A percentile compares a stretch with the other conserved stretches of the same genome.
phyloP scores from a whole-genome alignment of 1,140 invertebrate genomes.

The Vollenhovia emeryi region DNA sequence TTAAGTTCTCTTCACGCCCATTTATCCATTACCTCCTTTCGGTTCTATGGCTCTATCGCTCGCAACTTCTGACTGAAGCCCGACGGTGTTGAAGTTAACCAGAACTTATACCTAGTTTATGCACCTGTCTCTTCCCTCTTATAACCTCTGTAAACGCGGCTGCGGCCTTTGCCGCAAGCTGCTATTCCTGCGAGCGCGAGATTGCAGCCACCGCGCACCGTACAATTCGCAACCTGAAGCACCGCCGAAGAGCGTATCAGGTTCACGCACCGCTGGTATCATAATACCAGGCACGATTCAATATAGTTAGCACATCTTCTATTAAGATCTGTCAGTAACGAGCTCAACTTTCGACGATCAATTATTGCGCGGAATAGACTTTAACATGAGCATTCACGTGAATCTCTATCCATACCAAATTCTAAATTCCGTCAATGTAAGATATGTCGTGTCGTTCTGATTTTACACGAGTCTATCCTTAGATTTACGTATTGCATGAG shows the following conservation, averaged over 20 bases:
- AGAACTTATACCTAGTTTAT: slow-evolving; percentile 55
- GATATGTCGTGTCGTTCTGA: not conserved
- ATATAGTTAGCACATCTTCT: slow-evolving; percentile 44
- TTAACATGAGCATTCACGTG: slow-evolving; percentile 28
- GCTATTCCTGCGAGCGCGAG: slow-evolving; percentile 67
- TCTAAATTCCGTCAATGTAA: not conserved
- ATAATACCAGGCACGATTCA: slow-evolving; percentile 51
- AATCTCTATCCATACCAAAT: not conserved
- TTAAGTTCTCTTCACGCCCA: not conserved
- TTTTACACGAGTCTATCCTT: not conserved
- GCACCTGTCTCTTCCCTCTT: slow-evolving; percentile 60
- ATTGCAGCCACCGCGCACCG: slow-evolving; percentile 64
- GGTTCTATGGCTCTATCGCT: slow-evolving; percentile 33
- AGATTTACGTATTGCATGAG: not conserved
- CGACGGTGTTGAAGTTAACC: slow-evolving; percentile 47
- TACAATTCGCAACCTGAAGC: slow-evolving; percentile 50
- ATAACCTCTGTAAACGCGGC: slow-evolving; percentile 54
- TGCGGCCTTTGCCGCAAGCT: slow-evolving; percentile 58
- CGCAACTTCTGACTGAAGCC: slow-evolving; percentile 44
- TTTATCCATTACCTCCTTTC: slow-evolving; percentile 33
- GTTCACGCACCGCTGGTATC: slow-evolving; percentile 43
- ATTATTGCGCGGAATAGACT: slow-evolving; percentile 36
- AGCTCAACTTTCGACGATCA: slow-evolving; percentile 48
- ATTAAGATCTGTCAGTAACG: slow-evolving; percentile 50
- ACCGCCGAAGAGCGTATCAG: slow-evolving; percentile 53